Evolutionary conservation across 2,113 vertebrate genomes (phyloP).

Genomic region (Centrocercus urophasianus): DNA sequence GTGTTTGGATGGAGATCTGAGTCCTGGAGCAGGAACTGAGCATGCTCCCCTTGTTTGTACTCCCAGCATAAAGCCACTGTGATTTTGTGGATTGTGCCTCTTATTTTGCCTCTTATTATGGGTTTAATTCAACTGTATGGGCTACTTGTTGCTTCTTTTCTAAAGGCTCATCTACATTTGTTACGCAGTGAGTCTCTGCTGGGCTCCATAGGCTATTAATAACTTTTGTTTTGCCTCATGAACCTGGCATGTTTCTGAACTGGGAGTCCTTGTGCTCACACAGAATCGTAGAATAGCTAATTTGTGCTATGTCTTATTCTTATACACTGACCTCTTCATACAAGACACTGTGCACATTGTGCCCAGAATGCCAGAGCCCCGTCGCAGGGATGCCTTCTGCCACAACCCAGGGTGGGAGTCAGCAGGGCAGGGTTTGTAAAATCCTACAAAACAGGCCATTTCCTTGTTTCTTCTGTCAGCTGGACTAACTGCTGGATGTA

Average conservation of each 20-base stretch:
- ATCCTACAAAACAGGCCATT: neutral
- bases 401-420: neutral
- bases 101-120: neutral
- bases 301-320: conserved; percentile 22
- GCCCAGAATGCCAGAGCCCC: neutral
- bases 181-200: neutral
- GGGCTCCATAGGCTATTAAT: neutral
- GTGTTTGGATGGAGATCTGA: neutral
- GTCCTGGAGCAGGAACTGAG: neutral
- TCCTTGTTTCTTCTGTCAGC: neutral
- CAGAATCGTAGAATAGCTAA: neutral
- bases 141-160: neutral
- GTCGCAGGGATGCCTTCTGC: neutral
- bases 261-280: neutral
- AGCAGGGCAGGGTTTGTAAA: neutral
- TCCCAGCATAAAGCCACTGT: neutral
- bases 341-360: conserved; percentile 35
- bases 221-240: neutral
- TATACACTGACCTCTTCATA: neutral
- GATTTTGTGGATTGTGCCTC: neutral
- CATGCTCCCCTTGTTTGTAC: rapidly evolving
- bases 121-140: neutral
- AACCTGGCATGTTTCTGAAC: conserved; percentile 16
- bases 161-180: neutral
- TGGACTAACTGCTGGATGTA: neutral